Percentiles rank a stretch among this genome's conserved stretches.
Evolutionary conservation across 2,888 invertebrate species (phyloP).

Genomic region (Anticlea derivata): DNA sequence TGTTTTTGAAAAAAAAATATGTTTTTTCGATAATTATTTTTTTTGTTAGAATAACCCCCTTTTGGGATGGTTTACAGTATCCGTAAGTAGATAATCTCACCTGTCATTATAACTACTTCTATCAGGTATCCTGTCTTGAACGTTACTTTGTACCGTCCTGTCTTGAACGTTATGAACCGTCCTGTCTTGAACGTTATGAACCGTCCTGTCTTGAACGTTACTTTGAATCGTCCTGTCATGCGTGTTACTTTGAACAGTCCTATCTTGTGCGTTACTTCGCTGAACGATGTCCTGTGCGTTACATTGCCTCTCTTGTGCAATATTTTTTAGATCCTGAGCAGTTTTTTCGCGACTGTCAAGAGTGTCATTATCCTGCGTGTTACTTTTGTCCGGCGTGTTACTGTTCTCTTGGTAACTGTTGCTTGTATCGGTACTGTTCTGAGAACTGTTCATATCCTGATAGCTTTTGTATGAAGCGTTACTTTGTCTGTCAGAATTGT

Average conservation of each 20-base stretch:
- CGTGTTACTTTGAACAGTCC: not conserved
- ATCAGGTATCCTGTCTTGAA: not conserved
- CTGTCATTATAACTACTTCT: constrained; percentile 12
- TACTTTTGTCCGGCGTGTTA: constrained; percentile 4
- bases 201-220: not conserved
- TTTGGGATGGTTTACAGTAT: no score
- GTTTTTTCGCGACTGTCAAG: not conserved
- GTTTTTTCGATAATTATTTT: no score
- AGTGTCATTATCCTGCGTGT: not conserved
- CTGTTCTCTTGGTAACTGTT: not conserved
- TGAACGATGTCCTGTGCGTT: not conserved
- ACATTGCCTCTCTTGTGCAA: not conserved
- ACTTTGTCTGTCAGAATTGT: no score
- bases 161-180: not conserved
- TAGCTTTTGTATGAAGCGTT: not conserved
- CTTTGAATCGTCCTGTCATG: not conserved
- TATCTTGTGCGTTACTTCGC: not conserved
- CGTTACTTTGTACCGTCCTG: no score
- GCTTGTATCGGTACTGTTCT: not conserved
- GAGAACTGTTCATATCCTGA: not conserved
- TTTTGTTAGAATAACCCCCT: no score
- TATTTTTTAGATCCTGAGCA: not conserved
- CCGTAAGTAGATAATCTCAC: constrained; percentile 1
- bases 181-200: not conserved
- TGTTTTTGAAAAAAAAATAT: no score